These are phyloP conservation scores for Condylura cristata DNA, from an alignment of 2,113 vertebrate genomes.

Conservation along the genomic window DNA sequence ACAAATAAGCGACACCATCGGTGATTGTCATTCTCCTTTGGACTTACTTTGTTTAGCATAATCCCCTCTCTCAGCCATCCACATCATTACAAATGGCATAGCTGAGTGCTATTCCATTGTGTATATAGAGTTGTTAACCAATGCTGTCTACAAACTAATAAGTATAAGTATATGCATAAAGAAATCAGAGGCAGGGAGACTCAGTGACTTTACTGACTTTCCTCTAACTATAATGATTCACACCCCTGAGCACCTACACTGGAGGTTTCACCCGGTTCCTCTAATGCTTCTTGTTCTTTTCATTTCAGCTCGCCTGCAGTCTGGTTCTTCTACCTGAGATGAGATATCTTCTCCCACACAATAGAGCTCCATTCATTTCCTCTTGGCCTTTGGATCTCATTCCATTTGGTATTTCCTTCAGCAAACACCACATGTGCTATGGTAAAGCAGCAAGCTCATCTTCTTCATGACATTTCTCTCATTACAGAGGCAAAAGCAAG, in stretches of 20 bases:
- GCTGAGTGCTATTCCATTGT: too few relatives aligned
- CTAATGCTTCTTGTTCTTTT: not conserved
- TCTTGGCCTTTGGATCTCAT: not conserved
- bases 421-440: not conserved
- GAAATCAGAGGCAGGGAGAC: not conserved
- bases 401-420: not conserved
- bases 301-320: not conserved
- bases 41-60: too few relatives aligned
- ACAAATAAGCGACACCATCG: too few relatives aligned
- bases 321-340: not conserved
- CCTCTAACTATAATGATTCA: not conserved
- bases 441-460: not conserved
- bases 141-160: too few relatives aligned
- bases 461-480: not conserved
- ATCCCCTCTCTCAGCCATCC: too few relatives aligned
- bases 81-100: too few relatives aligned
- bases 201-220: not conserved
- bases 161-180: not conserved
- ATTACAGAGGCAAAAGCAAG: not conserved
- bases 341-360: not conserved
- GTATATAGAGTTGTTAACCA: too few relatives aligned
- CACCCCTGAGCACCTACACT: rapidly evolving
- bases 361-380: not conserved
- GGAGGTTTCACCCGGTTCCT: not conserved
- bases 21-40: too few relatives aligned